Evolutionary conservation across 2,797 vertebrate genomes (phyloP).

Genomic region (Diglossa cyanea): DNA sequence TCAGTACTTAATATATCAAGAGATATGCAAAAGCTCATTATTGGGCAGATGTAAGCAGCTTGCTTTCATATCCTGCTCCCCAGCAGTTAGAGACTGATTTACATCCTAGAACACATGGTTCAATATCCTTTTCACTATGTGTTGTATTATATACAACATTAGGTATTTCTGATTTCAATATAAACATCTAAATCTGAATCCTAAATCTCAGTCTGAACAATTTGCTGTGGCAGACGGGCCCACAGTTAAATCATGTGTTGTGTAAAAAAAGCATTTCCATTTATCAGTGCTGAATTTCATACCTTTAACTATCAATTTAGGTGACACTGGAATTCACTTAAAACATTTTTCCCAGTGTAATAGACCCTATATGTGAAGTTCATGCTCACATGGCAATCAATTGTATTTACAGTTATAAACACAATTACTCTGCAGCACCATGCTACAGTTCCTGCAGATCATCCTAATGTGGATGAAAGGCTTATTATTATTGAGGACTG

Average conservation of each 20-base stretch:
- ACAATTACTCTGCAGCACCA: not conserved
- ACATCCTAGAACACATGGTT: not conserved
- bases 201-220: not conserved
- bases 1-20: not conserved
- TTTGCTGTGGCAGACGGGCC: not conserved
- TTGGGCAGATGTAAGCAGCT: not conserved
- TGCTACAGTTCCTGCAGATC: not conserved
- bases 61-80: not conserved
- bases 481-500: slow-evolving; percentile 10
- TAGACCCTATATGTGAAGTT: not conserved
- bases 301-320: slow-evolving; percentile 41
- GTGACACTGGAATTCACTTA: slow-evolving; percentile 13
- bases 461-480: not conserved
- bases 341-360: slow-evolving; percentile 5
- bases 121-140: not conserved
- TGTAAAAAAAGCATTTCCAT: slow-evolving; percentile 36
- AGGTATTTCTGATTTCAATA: slow-evolving; percentile 15
- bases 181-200: not conserved
- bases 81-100: not conserved
- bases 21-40: not conserved
- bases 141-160: not conserved
- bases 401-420: slow-evolving; percentile 2
- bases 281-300: slow-evolving; percentile 41
- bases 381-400: not conserved
- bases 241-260: not conserved